Base-by-base conservation (phyloP, 2,888 invertebrate species). In the Apotomis capreana region DNA sequence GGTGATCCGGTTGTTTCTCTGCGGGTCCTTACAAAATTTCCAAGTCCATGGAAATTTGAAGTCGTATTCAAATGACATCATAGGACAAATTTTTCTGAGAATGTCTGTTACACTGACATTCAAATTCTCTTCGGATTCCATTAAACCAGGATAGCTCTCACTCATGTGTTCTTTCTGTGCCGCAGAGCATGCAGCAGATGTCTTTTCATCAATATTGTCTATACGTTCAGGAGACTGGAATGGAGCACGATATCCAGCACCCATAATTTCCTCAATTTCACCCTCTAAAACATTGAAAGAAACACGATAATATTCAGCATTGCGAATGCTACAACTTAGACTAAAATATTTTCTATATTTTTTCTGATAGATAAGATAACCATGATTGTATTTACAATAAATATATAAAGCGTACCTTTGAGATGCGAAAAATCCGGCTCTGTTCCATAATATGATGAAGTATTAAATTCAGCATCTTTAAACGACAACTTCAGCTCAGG, bases 31-130 rank as follows among this genome's bases (percentile, higher is more conserved):
- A 3, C 79, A 75, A 76, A 93, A 87, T 76, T 92, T 92, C 64
- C 83, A 58, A 60, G 79, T 79, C 92, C 92, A 92, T 63, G 85
- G 77, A 79, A 90, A 91, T 71, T 84, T 75, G 5, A 76, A 72
- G 55, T 85, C 82, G 71, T 84, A 84, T 58, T 84, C 79, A 4
- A 75, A 75, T 5, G 84, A 77, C 75, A 92, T 74, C 89, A 93
- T 89, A 4, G 92, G 91, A 46, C 78, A 69, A 37, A 89, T 72
- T 80, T 84, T 89, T 73, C 79, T 83, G 8, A 89, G 78, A 3
- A 86, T 77, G 74, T 78, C 83, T 52, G 64, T 76, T 79, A 81
- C 87, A 62, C 77, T 75, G 9, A 69, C 67, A 69, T 81, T 77
- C 49, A 74, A 52, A 68, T 83, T 79, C 12, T 77, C 68, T 68